Evolutionary conservation across 1,140 invertebrate species (phyloP).

Genomic region (Anadara kagoshimensis): DNA sequence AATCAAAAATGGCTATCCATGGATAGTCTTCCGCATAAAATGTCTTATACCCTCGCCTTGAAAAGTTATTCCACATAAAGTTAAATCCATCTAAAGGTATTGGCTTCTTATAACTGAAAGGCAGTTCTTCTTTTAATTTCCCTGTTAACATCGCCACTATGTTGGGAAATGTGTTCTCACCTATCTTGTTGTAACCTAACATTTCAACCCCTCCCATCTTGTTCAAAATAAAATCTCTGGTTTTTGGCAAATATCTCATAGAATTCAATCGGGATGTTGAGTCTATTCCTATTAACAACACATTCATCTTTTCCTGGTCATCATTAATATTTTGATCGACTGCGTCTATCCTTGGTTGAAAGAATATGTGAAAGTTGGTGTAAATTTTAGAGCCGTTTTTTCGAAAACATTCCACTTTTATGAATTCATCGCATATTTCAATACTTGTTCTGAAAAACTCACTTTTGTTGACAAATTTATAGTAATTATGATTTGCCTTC

Average conservation of each 20-base stretch:
- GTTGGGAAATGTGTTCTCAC: constrained; percentile 72
- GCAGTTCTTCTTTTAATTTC: constrained; percentile 66
- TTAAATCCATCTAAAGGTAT: constrained; percentile 71
- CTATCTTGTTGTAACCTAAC: constrained; percentile 71
- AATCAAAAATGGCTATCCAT: constrained; percentile 75
- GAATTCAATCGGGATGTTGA: constrained; percentile 90
- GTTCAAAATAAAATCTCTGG: constrained; percentile 77
- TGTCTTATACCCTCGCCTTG: constrained; percentile 73
- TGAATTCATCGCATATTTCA: constrained; percentile 57
- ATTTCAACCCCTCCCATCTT: constrained; percentile 65
- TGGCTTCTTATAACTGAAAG: constrained; percentile 64
- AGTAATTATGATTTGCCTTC: constrained; percentile 47
- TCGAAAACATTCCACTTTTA: constrained; percentile 64
- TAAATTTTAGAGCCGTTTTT: constrained; percentile 60
- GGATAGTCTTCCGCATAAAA: constrained; percentile 76
- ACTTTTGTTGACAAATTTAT: constrained; percentile 32
- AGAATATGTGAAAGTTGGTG: constrained; percentile 73
- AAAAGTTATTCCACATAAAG: constrained; percentile 77
- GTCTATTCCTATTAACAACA: constrained; percentile 91
- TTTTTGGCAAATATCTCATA: constrained; percentile 85
- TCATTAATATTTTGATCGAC: constrained; percentile 26
- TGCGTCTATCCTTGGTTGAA: constrained; percentile 28
- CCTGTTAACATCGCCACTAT: constrained; percentile 70
- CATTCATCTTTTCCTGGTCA: constrained; percentile 65
- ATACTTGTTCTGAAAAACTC: constrained; percentile 38